phyloP scores from a whole-genome alignment of 1,140 invertebrate genomes.

The Eurytemora carolleeae region DNA sequence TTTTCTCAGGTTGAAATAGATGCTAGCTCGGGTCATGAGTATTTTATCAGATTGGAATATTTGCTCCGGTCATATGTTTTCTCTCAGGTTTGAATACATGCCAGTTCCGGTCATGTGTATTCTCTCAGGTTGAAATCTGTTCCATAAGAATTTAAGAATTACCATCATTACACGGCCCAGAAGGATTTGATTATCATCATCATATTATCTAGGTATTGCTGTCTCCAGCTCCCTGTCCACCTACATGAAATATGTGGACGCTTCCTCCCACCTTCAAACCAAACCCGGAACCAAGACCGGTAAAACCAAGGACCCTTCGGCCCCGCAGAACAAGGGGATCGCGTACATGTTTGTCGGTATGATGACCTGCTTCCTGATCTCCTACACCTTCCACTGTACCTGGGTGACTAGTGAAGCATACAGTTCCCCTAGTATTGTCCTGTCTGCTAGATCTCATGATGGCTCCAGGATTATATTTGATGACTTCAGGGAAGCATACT shows the following conservation, averaged over 20 bases:
- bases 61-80: no score
- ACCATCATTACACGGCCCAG: no score
- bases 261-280: background rate
- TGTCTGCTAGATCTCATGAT: conserved; percentile 64
- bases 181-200: no score
- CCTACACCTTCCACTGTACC: conserved; percentile 90
- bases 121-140: no score
- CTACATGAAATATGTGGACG: conserved; percentile 65
- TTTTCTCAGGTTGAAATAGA: no score
- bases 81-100: no score
- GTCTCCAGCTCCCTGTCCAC: conserved; percentile 68
- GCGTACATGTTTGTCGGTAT: conserved; percentile 47
- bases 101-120: no score
- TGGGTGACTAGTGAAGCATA: conserved; percentile 99
- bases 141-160: no score
- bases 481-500: conserved; percentile 93
- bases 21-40: no score
- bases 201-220: no score
- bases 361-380: conserved; percentile 62
- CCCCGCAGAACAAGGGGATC: background rate
- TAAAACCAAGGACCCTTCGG: background rate
- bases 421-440: conserved; percentile 86
- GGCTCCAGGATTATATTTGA: conserved; percentile 90
- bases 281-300: background rate
- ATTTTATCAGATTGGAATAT: no score